These are phyloP conservation scores for Orthonevra nobilis DNA, from an alignment of 2,888 invertebrate species.

Conservation along the genomic window DNA sequence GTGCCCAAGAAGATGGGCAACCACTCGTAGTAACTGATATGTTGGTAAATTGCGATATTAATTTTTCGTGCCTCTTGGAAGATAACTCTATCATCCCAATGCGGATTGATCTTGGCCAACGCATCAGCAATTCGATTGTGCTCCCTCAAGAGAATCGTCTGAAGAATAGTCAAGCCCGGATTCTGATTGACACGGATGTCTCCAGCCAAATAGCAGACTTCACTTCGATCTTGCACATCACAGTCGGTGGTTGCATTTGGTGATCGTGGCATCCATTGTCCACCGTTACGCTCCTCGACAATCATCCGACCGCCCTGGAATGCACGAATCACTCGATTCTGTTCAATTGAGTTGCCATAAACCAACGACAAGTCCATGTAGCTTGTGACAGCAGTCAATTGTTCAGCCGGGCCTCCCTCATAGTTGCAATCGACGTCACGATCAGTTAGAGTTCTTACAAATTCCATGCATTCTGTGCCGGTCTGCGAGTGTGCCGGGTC, in stretches of 20 bases:
- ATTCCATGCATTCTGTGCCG: conserved; percentile 84
- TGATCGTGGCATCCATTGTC: conserved; percentile 87
- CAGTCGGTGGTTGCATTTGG: conserved; percentile 87
- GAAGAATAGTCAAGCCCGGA: conserved; percentile 80
- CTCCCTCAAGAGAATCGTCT: conserved; percentile 81
- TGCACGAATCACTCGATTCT: conserved; percentile 85
- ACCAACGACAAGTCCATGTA: conserved; percentile 88
- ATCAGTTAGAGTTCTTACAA: conserved; percentile 85
- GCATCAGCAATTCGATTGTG: conserved; percentile 81
- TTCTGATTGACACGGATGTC: conserved; percentile 81
- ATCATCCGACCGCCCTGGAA: conserved; percentile 85
- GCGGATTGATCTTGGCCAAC: conserved; percentile 81
- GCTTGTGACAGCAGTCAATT: conserved; percentile 81
- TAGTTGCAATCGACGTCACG: conserved; percentile 84
- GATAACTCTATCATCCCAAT: conserved; percentile 81
- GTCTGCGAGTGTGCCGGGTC: conserved; percentile 82
- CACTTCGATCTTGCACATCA: conserved; percentile 83
- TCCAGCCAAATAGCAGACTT: conserved; percentile 89
- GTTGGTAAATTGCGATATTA: conserved; percentile 81
- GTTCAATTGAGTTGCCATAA: conserved; percentile 87
- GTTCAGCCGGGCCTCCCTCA: conserved; percentile 83
- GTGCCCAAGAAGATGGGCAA: conserved; percentile 80
- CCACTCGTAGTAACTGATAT: conserved; percentile 82
- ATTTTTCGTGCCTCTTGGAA: conserved; percentile 82
- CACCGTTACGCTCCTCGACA: conserved; percentile 84